Conservation (phyloP, 2,113 vertebrate genomes). For the Chiloscyllium plagiosum region DNA sequence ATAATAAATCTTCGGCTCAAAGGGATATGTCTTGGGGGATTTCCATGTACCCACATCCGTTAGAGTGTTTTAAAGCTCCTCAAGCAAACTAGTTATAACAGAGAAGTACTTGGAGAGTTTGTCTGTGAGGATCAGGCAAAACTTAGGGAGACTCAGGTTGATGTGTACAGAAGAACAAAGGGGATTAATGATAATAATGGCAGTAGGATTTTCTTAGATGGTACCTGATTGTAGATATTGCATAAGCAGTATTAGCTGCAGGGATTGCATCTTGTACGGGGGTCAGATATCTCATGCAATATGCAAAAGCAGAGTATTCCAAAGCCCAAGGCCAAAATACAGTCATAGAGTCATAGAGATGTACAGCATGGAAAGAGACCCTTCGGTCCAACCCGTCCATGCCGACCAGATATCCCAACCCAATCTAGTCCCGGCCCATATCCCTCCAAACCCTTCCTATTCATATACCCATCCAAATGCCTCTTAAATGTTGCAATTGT, state of each 20-base stretch:
- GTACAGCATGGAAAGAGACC: too few relatives aligned
- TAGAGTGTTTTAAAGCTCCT: background rate
- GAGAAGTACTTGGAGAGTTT: background rate
- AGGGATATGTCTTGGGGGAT: background rate
- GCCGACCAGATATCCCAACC: too few relatives aligned
- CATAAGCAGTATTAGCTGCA: background rate
- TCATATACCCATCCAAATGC: too few relatives aligned
- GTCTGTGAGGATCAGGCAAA: background rate
- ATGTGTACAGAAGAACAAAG: background rate
- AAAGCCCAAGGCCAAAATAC: background rate
- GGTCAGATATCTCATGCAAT: background rate
- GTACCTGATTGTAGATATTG: background rate
- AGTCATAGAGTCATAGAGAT: too few relatives aligned
- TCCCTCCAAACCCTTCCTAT: too few relatives aligned
- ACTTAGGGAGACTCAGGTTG: background rate
- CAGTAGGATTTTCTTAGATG: background rate
- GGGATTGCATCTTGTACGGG: background rate
- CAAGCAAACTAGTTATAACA: background rate
- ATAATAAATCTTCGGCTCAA: background rate
- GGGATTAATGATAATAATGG: background rate
- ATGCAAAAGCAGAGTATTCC: background rate
- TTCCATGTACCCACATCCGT: background rate
- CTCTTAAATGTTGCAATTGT: too few relatives aligned
- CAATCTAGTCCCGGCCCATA: too few relatives aligned
- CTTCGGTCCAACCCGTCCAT: too few relatives aligned